Evolutionary conservation across 2,888 invertebrate species (phyloP).

Genomic region (Conchocele bisecta): DNA sequence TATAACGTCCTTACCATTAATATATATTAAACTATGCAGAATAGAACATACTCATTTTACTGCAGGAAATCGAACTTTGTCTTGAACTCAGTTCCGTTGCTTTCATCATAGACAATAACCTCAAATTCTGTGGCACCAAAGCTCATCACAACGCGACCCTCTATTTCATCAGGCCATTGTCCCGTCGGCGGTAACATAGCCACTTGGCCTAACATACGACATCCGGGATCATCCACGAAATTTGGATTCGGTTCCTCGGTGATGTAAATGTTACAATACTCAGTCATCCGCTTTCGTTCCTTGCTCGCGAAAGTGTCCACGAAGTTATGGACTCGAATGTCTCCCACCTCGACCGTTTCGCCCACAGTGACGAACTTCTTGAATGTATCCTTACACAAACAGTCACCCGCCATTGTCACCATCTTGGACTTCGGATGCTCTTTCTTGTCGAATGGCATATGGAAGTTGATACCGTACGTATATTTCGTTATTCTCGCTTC

Average conservation of each 20-base stretch:
- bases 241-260: not conserved
- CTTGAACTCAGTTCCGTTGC: not conserved
- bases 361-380: not conserved
- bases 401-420: not conserved
- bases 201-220: not conserved
- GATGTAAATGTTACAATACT: not conserved
- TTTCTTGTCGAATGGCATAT: not conserved
- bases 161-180: not conserved
- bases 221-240: not conserved
- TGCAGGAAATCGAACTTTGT: not conserved
- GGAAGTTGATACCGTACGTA: slow-evolving; percentile 41
- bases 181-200: not conserved
- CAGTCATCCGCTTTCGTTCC: not conserved
- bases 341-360: not conserved
- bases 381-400: not conserved
- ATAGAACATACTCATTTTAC: too few species aligned
- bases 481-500: slow-evolving; percentile 47
- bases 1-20: too few species aligned
- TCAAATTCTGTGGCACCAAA: not conserved
- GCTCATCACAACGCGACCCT: not conserved
- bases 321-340: not conserved
- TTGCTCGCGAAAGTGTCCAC: not conserved
- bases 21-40: too few species aligned
- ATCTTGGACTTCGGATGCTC: not conserved
- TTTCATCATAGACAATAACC: not conserved